Evolutionary conservation across 23 tunicate species (phyloP).

Genomic region (Styela plicata): DNA sequence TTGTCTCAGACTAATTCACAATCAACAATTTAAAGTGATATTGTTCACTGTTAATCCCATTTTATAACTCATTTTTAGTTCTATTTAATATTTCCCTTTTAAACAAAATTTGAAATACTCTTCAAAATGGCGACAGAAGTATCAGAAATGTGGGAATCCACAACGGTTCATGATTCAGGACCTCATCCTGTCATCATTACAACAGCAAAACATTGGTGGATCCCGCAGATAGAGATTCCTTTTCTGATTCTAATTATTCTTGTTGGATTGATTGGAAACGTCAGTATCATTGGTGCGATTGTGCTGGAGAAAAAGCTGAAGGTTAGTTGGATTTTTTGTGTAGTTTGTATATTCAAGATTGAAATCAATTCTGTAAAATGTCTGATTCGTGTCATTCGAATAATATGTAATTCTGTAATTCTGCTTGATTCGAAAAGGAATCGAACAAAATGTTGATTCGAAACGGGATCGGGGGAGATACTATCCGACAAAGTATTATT

Average conservation of each 20-base stretch:
- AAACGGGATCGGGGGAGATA: too few relatives aligned
- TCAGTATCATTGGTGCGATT: constrained; percentile 34
- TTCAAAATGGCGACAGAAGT: neutral
- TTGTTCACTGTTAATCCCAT: neutral
- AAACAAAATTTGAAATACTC: too few relatives aligned
- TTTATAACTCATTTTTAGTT: neutral
- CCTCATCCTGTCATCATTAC: constrained; percentile 22
- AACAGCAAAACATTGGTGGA: constrained; percentile 22
- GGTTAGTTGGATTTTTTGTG: too few relatives aligned
- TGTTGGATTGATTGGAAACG: constrained; percentile 22
- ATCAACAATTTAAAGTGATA: neutral
- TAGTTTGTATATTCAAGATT: too few relatives aligned
- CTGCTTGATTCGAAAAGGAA: too few relatives aligned
- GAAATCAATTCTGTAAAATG: too few relatives aligned
- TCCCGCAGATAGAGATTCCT: constrained; percentile 29
- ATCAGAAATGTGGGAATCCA: neutral
- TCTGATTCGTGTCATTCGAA: too few relatives aligned
- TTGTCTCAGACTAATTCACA: neutral
- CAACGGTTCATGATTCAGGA: neutral
- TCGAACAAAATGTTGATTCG: too few relatives aligned
- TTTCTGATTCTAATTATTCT: constrained; percentile 1
- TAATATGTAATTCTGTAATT: too few relatives aligned
- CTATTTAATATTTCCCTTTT: too few relatives aligned
- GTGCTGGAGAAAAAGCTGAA: constrained; percentile 26
- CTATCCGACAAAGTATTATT: too few relatives aligned